Evolutionary conservation across 2,797 vertebrate species (phyloP).

Genomic region (Chloroceryle inda): DNA sequence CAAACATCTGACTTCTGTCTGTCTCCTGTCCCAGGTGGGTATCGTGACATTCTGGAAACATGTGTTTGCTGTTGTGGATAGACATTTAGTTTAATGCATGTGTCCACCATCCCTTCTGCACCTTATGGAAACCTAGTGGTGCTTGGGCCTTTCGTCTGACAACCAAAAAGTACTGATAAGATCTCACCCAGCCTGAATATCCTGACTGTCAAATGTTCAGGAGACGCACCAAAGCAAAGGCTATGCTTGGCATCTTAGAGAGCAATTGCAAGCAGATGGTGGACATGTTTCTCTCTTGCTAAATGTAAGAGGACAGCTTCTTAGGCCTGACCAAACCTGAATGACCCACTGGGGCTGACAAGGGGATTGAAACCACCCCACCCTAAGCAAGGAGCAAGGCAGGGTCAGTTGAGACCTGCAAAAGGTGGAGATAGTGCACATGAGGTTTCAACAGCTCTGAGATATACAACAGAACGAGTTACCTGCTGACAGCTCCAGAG

Average conservation of each 20-base stretch:
- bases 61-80: background rate
- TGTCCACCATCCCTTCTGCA: fast-evolving
- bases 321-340: background rate
- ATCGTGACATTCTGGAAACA: fast-evolving
- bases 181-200: background rate
- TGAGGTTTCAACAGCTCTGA: conserved; percentile 25
- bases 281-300: background rate
- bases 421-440: conserved; percentile 25
- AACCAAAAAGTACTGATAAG: background rate
- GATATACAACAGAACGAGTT: background rate
- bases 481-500: conserved; percentile 31
- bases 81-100: fast-evolving
- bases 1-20: background rate
- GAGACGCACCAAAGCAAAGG: background rate
- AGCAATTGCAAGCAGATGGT: conserved; percentile 51
- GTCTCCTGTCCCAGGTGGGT: background rate
- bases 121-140: background rate
- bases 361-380: background rate
- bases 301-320: conserved; percentile 43
- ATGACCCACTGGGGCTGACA: fast-evolving
- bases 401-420: background rate
- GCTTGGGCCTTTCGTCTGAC: background rate
- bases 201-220: fast-evolving
- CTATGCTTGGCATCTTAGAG: background rate
- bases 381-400: conserved; percentile 1